These are phyloP conservation scores for Dysmachus trigonus DNA, from an alignment of 2,888 invertebrate genomes.

Conservation along the genomic window DNA sequence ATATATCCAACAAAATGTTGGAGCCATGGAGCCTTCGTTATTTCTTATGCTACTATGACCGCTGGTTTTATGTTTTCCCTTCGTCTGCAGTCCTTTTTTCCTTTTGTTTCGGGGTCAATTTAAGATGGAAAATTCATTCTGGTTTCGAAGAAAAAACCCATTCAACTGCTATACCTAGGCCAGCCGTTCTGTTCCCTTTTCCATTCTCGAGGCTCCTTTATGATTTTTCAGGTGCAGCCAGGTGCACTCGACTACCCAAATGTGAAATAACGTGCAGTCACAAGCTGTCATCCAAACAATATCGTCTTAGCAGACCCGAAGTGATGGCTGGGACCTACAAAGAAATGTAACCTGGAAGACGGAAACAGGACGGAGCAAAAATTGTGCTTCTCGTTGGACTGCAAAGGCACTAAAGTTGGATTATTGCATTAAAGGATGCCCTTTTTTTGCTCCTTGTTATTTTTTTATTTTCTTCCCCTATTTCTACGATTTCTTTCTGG, in stretches of 20 bases:
- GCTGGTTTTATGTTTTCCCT: not conserved
- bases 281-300: not conserved
- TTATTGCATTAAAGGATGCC: not conserved
- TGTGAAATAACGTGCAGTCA: not conserved
- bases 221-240: not conserved
- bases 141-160: not conserved
- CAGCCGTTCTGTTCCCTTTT: not conserved
- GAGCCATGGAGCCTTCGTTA: not conserved
- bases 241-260: not conserved
- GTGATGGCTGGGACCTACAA: not conserved
- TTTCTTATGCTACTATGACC: not conserved
- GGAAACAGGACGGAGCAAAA: not conserved
- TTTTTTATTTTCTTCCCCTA: not conserved
- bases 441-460: not conserved
- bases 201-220: not conserved
- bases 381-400: not conserved
- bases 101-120: not conserved
- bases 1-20: not conserved
- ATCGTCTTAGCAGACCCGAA: not conserved
- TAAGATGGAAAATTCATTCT: not conserved
- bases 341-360: not conserved
- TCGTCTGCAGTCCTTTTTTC: not conserved
- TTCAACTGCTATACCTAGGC: not conserved
- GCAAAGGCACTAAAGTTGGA: not conserved
- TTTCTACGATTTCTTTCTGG: not conserved